These are phyloP conservation scores for Anhinga rufa DNA, from an alignment of 2,113 vertebrate species.

Conservation along the genomic window DNA sequence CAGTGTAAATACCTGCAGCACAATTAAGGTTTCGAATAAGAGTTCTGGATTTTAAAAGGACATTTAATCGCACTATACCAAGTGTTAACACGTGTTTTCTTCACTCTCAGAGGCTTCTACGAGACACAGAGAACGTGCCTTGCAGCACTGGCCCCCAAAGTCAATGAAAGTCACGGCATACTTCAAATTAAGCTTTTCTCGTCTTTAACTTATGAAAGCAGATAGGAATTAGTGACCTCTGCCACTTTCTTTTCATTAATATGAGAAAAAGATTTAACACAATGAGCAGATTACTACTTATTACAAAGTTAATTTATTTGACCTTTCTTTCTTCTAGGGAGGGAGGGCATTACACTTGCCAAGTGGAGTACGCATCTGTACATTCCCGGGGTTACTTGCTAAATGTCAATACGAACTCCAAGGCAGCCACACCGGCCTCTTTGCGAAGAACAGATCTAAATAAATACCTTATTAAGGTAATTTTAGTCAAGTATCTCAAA, in stretches of 20 bases:
- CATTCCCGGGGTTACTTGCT: conserved; percentile 1
- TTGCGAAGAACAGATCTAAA: neutral
- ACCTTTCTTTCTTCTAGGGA: conserved; percentile 37
- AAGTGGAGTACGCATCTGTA: neutral
- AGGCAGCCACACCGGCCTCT: neutral
- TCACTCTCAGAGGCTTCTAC: neutral
- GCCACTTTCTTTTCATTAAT: conserved; percentile 19
- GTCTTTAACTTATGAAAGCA: neutral
- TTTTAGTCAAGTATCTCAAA: neutral
- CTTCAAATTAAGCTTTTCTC: conserved; percentile 19
- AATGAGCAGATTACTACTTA: conserved; percentile 49
- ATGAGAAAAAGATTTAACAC: conserved; percentile 36
- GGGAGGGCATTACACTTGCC: neutral
- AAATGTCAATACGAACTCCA: neutral
- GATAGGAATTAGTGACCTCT: conserved; percentile 39
- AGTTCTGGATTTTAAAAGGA: neutral
- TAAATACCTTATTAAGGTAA: neutral
- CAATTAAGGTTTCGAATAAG: neutral
- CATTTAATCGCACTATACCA: neutral
- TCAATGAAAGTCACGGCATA: neutral
- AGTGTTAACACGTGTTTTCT: neutral
- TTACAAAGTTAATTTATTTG: conserved; percentile 59
- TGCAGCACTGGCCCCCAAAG: neutral
- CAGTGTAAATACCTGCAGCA: neutral
- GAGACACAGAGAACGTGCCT: neutral